Evolutionary conservation across 2,113 vertebrate species (phyloP), one percentile per base, ranked within the genome.

Genomic region (Melanotaenia duboulayi): DNA sequence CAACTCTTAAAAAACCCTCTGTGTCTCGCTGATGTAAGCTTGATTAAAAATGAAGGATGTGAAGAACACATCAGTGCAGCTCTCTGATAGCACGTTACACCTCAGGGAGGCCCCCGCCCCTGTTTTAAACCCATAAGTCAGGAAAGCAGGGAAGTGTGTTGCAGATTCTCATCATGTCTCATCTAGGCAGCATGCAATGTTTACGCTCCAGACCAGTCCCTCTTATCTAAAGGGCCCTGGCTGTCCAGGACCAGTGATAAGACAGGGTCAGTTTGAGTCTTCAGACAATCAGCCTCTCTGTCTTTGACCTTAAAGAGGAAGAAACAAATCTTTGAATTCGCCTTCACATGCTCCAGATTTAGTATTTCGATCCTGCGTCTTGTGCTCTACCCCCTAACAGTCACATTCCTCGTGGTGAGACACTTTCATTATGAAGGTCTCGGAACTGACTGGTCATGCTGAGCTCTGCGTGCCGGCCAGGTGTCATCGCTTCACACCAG

Each of bases 401-500:
- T 54, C 37, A 3, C 13, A n/a, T 28, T 50, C 35, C 32, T 59
- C 25, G 37, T 75, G 39, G 76, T 57, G 65, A 83, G 40, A 59
- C 19, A 24, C 59, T 75, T 74, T 70, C 39, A 25, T 40, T 11
- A 20, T 49, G 46, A 46, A 71, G 75, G 68, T 74, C 64, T 76
- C 55, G 54, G 77, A 82, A 63, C 65, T 78, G 69, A 23, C 69
- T 55, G 49, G 22, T 71, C 87, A 32, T 52, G 83, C 81, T 84
- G 88, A 44, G 85, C 82, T 71, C 61, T 20, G 63, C 23, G 25
- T 75, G 74, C 61, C 56, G 7, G 80, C 79, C 86, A 91, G 86
- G 84, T 90, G 89, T 80, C 86, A 76, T 56, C 74, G 57, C 68
- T 83, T 86, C 72, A 84, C 75, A 76, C 73, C 62, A 60, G 54